Evolutionary conservation across 2,797 vertebrate species (phyloP).

Genomic region (Cetoscarus ocellatus): DNA sequence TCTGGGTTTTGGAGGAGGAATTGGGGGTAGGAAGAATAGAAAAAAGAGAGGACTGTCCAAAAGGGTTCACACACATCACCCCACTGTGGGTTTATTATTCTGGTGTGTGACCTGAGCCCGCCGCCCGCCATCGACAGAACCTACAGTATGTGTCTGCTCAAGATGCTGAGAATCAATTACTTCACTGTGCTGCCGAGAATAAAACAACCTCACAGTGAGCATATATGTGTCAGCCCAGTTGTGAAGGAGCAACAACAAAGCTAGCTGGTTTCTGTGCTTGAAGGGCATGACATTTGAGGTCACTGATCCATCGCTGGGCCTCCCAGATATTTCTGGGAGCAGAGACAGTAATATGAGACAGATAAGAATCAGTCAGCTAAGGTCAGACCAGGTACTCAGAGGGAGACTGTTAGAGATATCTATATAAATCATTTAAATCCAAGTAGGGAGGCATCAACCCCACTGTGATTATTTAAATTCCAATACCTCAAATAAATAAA

Average conservation of each 20-base stretch:
- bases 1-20: slow-evolving; percentile 29
- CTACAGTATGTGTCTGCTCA: slow-evolving; percentile 49
- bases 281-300: slow-evolving; percentile 56
- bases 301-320: slow-evolving; percentile 44
- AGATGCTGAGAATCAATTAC: slow-evolving; percentile 63
- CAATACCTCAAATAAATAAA: neutral
- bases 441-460: neutral
- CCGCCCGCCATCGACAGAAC: slow-evolving; percentile 44
- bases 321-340: slow-evolving; percentile 48
- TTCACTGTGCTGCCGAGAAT: slow-evolving; percentile 50
- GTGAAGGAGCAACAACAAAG: slow-evolving; percentile 59
- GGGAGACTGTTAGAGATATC: slow-evolving; percentile 12
- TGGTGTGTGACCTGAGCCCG: slow-evolving; percentile 56
- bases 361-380: slow-evolving; percentile 67
- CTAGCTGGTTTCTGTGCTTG: slow-evolving; percentile 29
- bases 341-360: slow-evolving; percentile 55
- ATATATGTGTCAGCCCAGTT: slow-evolving; percentile 31
- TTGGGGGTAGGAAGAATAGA: slow-evolving; percentile 34
- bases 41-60: slow-evolving; percentile 44
- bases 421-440: neutral
- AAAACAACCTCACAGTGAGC: slow-evolving; percentile 37
- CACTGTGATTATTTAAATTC: neutral
- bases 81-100: slow-evolving; percentile 72
- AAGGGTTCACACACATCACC: slow-evolving; percentile 57
- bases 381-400: slow-evolving; percentile 54